Evolutionary conservation across 92 coral and sea anemone genomes (phyloP).

Genomic region (Parazoanthus swiftii): DNA sequence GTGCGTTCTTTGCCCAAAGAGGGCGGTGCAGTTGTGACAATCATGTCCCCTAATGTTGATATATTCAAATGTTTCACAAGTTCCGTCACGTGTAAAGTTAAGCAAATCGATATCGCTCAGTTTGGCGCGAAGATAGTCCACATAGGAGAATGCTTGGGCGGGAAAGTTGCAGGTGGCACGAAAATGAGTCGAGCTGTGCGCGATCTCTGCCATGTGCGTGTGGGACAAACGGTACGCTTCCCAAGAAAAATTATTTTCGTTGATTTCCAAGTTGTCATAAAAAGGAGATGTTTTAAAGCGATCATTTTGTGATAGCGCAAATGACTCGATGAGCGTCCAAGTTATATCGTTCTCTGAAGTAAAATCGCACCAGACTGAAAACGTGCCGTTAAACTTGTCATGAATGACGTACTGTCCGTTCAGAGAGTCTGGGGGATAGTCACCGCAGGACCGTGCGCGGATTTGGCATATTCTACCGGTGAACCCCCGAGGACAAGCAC

Average conservation of each 20-base stretch:
- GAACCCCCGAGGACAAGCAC: background rate
- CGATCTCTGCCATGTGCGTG: background rate
- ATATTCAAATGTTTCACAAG: background rate
- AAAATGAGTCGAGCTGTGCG: background rate
- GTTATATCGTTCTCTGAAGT: background rate
- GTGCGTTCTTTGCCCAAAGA: background rate
- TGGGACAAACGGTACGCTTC: constrained; percentile 23
- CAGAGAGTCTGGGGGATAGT: background rate
- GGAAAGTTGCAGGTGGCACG: background rate
- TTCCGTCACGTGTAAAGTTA: background rate
- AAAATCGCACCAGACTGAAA: constrained; percentile 6
- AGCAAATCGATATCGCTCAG: constrained; percentile 10
- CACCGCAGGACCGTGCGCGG: background rate
- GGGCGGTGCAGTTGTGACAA: constrained; percentile 7
- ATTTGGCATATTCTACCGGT: background rate
- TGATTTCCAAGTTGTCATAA: background rate
- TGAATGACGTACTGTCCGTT: background rate
- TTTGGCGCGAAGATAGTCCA: background rate
- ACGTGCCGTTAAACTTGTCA: background rate
- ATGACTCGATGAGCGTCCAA: background rate
- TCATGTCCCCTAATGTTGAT: background rate
- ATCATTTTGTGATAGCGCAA: background rate
- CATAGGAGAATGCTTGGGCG: background rate
- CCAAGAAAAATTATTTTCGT: background rate
- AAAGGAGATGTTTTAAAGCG: background rate